Evolutionary conservation across 2,113 vertebrate species (phyloP).

Genomic region (Pituophis catenifer): DNA sequence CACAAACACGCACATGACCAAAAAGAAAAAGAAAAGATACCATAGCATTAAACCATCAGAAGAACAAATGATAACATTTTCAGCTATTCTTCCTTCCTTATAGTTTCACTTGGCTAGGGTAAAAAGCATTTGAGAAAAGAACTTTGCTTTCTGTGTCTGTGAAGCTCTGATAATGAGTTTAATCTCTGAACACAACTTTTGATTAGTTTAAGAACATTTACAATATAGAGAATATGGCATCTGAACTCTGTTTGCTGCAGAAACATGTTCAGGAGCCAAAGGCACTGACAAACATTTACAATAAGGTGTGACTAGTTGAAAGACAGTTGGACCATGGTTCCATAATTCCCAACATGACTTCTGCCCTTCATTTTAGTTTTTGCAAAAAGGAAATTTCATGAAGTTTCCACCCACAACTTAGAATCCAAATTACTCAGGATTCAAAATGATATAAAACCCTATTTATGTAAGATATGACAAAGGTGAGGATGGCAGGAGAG

Average conservation of each 20-base stretch:
- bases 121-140: background rate
- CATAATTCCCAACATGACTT: background rate
- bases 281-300: background rate
- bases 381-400: background rate
- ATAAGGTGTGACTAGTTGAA: background rate
- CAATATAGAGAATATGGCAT: background rate
- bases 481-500: background rate
- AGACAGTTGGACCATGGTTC: background rate
- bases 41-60: constrained; percentile 3
- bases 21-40: constrained; percentile 18
- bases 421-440: background rate
- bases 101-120: background rate
- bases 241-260: background rate
- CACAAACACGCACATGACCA: constrained; percentile 13
- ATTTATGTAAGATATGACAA: background rate
- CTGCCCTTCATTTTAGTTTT: background rate
- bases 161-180: background rate
- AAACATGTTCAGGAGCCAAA: background rate
- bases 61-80: constrained; percentile 3
- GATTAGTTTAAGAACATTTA: background rate
- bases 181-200: background rate
- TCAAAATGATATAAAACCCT: background rate
- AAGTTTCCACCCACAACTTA: background rate
- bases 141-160: background rate
- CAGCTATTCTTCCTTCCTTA: background rate